Evolutionary conservation across 2,797 vertebrate species (phyloP).

Genomic region (Amphiprion clarkii): DNA sequence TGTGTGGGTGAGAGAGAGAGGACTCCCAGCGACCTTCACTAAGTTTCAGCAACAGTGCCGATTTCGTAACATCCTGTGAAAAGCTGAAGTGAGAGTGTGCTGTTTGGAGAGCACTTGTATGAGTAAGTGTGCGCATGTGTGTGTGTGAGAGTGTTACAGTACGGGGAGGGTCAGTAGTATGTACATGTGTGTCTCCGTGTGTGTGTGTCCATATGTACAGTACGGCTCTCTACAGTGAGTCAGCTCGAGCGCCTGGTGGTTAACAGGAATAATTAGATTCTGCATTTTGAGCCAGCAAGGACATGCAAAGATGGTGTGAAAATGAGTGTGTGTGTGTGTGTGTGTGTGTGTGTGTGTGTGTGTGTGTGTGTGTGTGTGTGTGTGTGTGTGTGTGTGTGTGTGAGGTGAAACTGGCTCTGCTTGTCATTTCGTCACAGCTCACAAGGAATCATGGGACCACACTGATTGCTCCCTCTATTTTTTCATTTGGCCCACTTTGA

Average conservation of each 20-base stretch:
- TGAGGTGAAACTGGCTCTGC: constrained; percentile 45
- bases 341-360: constrained; percentile 22
- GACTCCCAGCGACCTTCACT: constrained; percentile 73
- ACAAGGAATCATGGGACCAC: constrained; percentile 62
- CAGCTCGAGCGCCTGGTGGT: constrained; percentile 71
- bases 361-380: constrained; percentile 6
- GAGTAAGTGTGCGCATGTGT: constrained; percentile 68
- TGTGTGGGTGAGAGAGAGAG: constrained; percentile 63
- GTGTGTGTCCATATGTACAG: constrained; percentile 46
- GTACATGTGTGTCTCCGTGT: constrained; percentile 31
- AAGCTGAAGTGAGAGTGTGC: constrained; percentile 77
- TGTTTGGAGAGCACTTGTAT: constrained; percentile 74
- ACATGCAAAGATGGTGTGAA: constrained; percentile 55
- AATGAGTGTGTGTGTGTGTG: constrained; percentile 15
- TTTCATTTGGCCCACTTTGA: constrained; percentile 51
- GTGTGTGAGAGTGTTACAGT: constrained; percentile 31
- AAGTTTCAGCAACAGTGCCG: constrained; percentile 80
- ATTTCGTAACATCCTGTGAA: constrained; percentile 87
- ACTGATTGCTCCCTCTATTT: constrained; percentile 65
- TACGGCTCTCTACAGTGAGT: constrained; percentile 59
- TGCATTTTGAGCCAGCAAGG: constrained; percentile 62
- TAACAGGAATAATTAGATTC: constrained; percentile 76
- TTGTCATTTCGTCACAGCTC: constrained; percentile 69
- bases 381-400: not conserved
- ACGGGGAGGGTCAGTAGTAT: constrained; percentile 57